A percentile compares a stretch with the other conserved stretches of the same genome.
Evolutionary conservation across 2,888 invertebrate genomes (phyloP).

Genomic region (Pyralis farinalis): DNA sequence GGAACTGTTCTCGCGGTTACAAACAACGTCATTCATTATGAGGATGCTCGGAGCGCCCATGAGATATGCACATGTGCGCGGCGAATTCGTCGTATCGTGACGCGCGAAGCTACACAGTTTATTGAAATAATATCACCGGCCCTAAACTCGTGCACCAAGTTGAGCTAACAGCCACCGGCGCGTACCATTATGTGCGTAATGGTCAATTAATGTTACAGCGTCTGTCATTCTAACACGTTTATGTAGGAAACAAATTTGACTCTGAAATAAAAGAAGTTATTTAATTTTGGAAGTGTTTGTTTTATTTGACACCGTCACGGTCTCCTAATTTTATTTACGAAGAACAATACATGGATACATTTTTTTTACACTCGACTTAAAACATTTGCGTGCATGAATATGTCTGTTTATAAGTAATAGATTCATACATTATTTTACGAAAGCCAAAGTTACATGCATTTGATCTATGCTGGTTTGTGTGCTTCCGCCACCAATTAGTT

Average conservation of each 20-base stretch:
- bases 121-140: slow-evolving; percentile 37
- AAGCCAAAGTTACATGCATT: no score
- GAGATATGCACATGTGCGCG: slow-evolving; percentile 20
- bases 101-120: slow-evolving; percentile 32
- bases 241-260: slow-evolving; percentile 80
- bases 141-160: slow-evolving; percentile 61
- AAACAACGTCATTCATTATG: slow-evolving; percentile 45
- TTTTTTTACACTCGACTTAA: no score
- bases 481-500: no score
- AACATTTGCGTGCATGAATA: no score
- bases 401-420: no score
- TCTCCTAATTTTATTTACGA: no score
- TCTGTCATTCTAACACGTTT: slow-evolving; percentile 76
- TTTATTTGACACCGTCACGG: slow-evolving; percentile 42
- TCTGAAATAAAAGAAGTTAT: slow-evolving; percentile 81
- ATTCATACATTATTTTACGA: no score
- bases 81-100: slow-evolving; percentile 27
- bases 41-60: slow-evolving; percentile 25
- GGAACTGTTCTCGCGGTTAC: slow-evolving; percentile 36
- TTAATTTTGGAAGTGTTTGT: slow-evolving; percentile 76
- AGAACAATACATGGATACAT: no score
- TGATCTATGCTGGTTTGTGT: no score
- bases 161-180: slow-evolving; percentile 50
- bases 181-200: slow-evolving; percentile 63
- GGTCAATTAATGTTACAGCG: slow-evolving; percentile 75